A percentile compares a stretch with the other conserved stretches of the same genome.
Evolutionary conservation across 2,113 vertebrate species (phyloP).

Genomic region (Anarrhichthys ocellatus): DNA sequence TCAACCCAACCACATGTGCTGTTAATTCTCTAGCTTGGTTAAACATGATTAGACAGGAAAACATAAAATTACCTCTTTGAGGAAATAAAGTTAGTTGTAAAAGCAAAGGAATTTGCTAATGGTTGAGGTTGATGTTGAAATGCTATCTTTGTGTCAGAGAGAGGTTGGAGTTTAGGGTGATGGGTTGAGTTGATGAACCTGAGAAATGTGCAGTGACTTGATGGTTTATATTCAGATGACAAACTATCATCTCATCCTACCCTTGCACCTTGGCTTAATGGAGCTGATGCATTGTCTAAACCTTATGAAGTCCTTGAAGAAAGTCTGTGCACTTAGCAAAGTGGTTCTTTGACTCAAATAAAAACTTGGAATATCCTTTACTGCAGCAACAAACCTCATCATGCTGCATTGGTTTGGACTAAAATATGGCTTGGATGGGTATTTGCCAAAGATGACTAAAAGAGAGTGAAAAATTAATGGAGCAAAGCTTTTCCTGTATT

Average conservation of each 20-base stretch:
- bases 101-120: constrained; percentile 73
- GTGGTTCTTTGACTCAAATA: neutral
- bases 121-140: constrained; percentile 47
- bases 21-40: constrained; percentile 54
- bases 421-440: neutral
- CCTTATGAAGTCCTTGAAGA: constrained; percentile 2
- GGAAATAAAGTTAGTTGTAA: constrained; percentile 64
- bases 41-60: constrained; percentile 62
- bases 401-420: neutral
- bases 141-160: constrained; percentile 43
- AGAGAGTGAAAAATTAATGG: neutral
- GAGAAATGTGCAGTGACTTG: constrained; percentile 56
- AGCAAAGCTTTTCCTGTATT: neutral
- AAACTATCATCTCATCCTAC: constrained; percentile 59
- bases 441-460: neutral
- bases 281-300: constrained; percentile 16
- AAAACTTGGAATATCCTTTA: neutral
- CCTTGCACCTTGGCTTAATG: constrained; percentile 60
- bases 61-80: constrained; percentile 57
- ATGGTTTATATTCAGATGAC: constrained; percentile 64
- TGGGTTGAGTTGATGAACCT: constrained; percentile 36
- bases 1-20: constrained; percentile 46
- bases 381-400: neutral
- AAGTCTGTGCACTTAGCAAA: constrained; percentile 9
- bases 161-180: constrained; percentile 39